A percentile compares a stretch with the other conserved stretches of the same genome.
Conservation (phyloP, 2,888 invertebrate species). For the Tridacna crocea region DNA sequence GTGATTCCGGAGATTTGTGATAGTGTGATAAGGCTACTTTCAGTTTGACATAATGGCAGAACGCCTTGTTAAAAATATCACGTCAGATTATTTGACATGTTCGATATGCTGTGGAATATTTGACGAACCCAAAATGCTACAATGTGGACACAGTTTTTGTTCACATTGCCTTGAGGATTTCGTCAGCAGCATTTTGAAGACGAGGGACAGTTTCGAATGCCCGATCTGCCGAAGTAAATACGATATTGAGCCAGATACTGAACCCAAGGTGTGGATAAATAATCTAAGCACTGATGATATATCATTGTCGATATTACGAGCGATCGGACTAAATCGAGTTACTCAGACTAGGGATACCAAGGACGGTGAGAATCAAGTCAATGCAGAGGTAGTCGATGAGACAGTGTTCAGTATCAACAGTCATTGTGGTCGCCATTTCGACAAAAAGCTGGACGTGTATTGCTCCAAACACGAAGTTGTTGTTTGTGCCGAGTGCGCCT, state of each 20-base stretch:
- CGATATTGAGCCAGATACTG: constrained; percentile 6
- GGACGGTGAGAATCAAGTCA: neutral
- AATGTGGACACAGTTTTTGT: constrained; percentile 58
- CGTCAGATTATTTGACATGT: constrained; percentile 60
- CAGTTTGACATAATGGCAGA: constrained; percentile 43
- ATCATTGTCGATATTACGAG: constrained; percentile 51
- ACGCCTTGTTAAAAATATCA: constrained; percentile 48
- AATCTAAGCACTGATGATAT: constrained; percentile 45
- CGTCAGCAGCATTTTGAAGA: constrained; percentile 31
- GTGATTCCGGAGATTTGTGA: no score
- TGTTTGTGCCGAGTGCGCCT: constrained; percentile 56
- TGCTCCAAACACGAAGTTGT: constrained; percentile 56
- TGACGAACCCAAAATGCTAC: constrained; percentile 54
- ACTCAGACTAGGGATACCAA: neutral
- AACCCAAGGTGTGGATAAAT: constrained; percentile 34
- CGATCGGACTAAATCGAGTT: constrained; percentile 41
- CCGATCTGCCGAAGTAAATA: constrained; percentile 53
- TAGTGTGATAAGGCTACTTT: no score
- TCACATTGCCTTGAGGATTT: constrained; percentile 51
- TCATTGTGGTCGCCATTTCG: constrained; percentile 46
- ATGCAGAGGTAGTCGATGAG: neutral
- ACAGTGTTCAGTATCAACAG: constrained; percentile 4
- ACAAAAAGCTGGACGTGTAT: constrained; percentile 51
- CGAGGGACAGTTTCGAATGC: constrained; percentile 44
- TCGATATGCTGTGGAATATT: constrained; percentile 54